Evolutionary conservation across 1,140 invertebrate species (phyloP).

Genomic region (Cydia pomonella): DNA sequence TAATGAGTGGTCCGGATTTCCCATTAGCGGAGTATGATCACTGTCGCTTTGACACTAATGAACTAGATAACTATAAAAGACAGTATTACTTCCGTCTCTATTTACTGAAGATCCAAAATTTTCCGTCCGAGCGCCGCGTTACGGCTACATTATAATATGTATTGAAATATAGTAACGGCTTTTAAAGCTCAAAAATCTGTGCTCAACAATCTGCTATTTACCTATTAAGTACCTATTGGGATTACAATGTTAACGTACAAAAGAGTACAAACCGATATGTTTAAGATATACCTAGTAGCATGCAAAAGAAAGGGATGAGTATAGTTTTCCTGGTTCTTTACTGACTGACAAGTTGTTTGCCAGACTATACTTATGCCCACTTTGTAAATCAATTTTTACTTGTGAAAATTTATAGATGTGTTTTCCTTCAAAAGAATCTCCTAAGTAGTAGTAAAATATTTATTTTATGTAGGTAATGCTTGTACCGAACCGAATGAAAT

Average conservation of each 20-base stretch:
- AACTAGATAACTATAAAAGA: constrained; percentile 4
- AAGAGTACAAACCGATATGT: too few species aligned
- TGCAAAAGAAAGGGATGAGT: too few species aligned
- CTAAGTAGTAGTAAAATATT: background rate
- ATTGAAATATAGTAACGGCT: background rate
- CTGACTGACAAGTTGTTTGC: too few species aligned
- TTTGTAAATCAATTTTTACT: too few species aligned
- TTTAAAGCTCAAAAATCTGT: background rate
- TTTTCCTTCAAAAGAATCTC: background rate
- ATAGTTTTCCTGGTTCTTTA: too few species aligned
- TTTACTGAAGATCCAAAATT: background rate
- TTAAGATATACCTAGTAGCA: too few species aligned
- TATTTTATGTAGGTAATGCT: background rate
- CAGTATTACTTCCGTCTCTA: background rate
- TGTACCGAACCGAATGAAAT: constrained; percentile 39
- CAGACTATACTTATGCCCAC: too few species aligned
- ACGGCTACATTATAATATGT: background rate
- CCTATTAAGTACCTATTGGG: too few species aligned
- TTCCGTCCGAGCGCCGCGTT: background rate
- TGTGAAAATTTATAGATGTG: too few species aligned
- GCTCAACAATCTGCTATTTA: too few species aligned
- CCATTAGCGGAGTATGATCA: background rate
- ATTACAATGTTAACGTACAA: too few species aligned
- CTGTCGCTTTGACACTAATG: constrained; percentile 16
- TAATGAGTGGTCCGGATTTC: constrained; percentile 10